Evolutionary conservation across 2,888 invertebrate genomes (phyloP).

Genomic region (Agapostemon virescens): DNA sequence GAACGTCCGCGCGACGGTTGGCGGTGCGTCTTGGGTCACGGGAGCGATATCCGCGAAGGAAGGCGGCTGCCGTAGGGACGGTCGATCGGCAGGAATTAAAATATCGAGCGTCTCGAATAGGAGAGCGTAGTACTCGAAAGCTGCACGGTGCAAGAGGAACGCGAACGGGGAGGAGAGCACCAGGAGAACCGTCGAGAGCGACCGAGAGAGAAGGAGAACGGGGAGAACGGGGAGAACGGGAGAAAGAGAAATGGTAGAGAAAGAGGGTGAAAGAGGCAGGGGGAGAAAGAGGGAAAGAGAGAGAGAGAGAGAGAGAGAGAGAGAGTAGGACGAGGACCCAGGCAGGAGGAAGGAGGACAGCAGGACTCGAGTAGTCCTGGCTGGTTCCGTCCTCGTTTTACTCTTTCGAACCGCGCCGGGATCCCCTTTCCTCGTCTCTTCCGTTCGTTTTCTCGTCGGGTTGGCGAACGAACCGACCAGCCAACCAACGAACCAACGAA

Average conservation of each 20-base stretch:
- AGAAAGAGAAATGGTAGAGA: background rate
- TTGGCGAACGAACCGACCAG: constrained; percentile 1
- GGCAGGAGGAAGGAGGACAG: constrained; percentile 7
- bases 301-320: background rate
- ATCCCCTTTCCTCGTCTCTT: constrained; percentile 9
- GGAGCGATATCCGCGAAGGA: constrained; percentile 18
- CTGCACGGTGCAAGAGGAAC: constrained; percentile 26
- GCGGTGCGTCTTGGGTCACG: constrained; percentile 22
- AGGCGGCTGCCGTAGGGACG: constrained; percentile 30
- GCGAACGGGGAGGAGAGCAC: background rate
- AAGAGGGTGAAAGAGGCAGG: background rate
- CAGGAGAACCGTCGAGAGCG: background rate
- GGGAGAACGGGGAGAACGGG: background rate
- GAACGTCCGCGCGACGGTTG: constrained; percentile 16
- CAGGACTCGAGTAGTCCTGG: constrained; percentile 25
- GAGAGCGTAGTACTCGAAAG: constrained; percentile 31
- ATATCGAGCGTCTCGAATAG: constrained; percentile 61
- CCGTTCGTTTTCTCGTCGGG: constrained; percentile 11
- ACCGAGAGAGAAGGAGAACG: background rate
- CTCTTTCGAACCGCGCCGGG: background rate
- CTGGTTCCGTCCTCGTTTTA: constrained; percentile 10
- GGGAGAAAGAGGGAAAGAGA: background rate
- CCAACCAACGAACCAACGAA: constrained; percentile 17
- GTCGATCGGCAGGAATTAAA: constrained; percentile 65
- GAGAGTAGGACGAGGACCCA: background rate